These are phyloP conservation scores for Chaitophorus viminalis DNA, from an alignment of 2,888 invertebrate species.

Conservation along the genomic window DNA sequence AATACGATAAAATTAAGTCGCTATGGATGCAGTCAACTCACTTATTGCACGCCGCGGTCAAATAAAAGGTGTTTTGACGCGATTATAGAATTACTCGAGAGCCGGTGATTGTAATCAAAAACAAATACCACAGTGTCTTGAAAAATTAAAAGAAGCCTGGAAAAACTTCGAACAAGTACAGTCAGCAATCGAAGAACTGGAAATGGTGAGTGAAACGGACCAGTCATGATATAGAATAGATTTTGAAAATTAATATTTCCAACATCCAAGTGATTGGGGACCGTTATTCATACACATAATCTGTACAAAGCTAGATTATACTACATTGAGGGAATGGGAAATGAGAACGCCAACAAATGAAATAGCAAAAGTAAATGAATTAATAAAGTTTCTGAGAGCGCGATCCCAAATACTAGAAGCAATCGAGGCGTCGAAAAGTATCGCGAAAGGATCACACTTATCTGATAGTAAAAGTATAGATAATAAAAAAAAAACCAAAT, in stretches of 20 bases:
- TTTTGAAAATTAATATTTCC: slow-evolving; percentile 7
- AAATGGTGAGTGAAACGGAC: not conserved
- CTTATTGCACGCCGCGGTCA: not conserved
- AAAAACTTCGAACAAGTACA: not conserved
- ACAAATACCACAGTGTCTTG: not conserved
- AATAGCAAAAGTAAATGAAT: not conserved
- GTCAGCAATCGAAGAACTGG: not conserved
- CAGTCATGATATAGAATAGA: not conserved
- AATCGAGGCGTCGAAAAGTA: not conserved
- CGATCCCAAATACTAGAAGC: not conserved
- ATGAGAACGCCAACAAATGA: not conserved
- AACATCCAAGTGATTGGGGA: not conserved
- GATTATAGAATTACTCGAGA: not conserved
- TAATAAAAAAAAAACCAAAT: too few relatives aligned
- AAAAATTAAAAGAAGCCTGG: not conserved
- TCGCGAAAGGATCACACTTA: too few relatives aligned
- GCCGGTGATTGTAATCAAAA: not conserved
- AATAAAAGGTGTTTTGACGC: not conserved
- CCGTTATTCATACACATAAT: not conserved
- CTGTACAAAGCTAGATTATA: not conserved
- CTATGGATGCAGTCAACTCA: too few relatives aligned
- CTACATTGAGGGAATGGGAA: not conserved
- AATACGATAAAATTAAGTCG: too few relatives aligned
- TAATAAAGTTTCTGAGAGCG: not conserved
- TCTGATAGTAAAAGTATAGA: too few relatives aligned